phyloP scores from a whole-genome alignment of 2,113 vertebrate species.

The Cavia aperea region DNA sequence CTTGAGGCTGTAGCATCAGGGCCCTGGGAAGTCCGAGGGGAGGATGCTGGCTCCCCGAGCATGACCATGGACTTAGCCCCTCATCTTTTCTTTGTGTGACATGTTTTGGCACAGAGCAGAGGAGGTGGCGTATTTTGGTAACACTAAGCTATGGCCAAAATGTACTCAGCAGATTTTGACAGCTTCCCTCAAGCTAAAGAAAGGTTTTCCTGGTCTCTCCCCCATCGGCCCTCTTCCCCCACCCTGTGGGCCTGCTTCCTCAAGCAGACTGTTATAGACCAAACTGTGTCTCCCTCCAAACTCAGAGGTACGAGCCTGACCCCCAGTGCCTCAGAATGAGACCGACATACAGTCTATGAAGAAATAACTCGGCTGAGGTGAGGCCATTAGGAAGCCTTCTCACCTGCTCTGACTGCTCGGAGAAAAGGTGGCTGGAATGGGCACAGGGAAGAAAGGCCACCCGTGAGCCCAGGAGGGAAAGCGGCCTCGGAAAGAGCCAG shows the following conservation, averaged over 20 bases:
- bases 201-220: neutral
- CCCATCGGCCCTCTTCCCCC: neutral
- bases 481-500: neutral
- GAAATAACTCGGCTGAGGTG: neutral
- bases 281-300: neutral
- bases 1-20: neutral
- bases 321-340: neutral
- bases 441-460: rapidly evolving
- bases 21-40: neutral
- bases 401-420: neutral
- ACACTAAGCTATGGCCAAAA: neutral
- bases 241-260: neutral
- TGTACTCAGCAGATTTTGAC: neutral
- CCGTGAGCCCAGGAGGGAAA: neutral
- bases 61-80: rapidly evolving
- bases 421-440: neutral
- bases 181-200: neutral
- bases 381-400: no score
- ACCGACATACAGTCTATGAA: neutral
- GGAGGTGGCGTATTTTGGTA: neutral
- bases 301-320: neutral
- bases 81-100: neutral
- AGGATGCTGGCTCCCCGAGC: neutral
- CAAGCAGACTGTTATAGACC: neutral
- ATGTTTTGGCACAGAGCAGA: neutral